Evolutionary conservation across 2,113 vertebrate species (phyloP).

Genomic region (Heptranchias perlo): DNA sequence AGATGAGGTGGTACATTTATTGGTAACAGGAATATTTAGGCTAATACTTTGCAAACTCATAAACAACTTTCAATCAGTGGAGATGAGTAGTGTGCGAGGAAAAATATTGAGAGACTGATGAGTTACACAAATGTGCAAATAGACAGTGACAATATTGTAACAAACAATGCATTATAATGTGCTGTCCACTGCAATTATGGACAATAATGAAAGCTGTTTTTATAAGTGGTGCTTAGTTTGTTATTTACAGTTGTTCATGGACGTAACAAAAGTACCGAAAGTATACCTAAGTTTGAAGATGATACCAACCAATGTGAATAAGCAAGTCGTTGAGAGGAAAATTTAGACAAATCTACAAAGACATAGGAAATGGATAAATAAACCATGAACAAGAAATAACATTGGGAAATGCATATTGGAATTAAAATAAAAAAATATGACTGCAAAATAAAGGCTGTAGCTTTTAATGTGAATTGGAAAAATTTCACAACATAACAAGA

Average conservation of each 20-base stretch:
- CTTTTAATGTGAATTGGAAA: background rate
- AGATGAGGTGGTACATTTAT: background rate
- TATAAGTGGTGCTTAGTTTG: background rate
- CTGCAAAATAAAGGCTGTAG: background rate
- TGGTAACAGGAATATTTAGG: background rate
- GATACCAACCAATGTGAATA: background rate
- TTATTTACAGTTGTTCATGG: background rate
- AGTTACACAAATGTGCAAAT: background rate
- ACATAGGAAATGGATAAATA: background rate
- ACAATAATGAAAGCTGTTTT: background rate
- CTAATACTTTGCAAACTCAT: background rate
- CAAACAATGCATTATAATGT: background rate
- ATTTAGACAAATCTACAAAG: background rate
- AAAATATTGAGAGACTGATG: background rate
- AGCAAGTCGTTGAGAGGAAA: background rate
- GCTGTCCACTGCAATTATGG: too few species aligned
- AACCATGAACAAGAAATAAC: background rate
- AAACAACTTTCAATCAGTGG: background rate
- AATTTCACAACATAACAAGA: background rate
- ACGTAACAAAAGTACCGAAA: background rate
- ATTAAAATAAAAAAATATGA: background rate
- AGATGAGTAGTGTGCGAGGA: background rate
- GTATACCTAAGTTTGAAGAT: background rate
- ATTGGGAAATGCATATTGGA: background rate
- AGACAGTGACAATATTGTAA: background rate